These are phyloP conservation scores for Ammodytes marinus DNA, from an alignment of 2,113 vertebrate species.

Conservation along the genomic window DNA sequence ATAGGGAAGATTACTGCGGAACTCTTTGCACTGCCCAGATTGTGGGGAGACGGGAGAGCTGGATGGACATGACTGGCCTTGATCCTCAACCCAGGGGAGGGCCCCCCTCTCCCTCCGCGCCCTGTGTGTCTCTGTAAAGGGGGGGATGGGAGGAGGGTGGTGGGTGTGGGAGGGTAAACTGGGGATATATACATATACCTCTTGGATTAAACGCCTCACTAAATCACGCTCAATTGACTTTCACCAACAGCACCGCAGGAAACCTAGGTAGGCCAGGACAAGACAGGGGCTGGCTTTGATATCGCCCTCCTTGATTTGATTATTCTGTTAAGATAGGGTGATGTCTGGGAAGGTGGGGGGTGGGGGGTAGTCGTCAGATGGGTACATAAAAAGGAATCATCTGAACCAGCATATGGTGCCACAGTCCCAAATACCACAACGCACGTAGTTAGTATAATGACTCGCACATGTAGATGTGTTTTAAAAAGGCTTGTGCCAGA, in stretches of 20 bases:
- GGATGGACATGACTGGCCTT: constrained; percentile 80
- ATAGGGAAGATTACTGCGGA: constrained; percentile 88
- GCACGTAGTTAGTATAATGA: constrained; percentile 54
- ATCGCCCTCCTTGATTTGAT: constrained; percentile 41
- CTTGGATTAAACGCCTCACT: constrained; percentile 79
- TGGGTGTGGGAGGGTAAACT: constrained; percentile 82
- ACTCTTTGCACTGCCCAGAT: constrained; percentile 90
- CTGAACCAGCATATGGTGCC: constrained; percentile 74
- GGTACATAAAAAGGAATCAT: constrained; percentile 67
- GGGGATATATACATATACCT: constrained; percentile 82
- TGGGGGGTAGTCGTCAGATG: constrained; percentile 29
- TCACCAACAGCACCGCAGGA: constrained; percentile 70
- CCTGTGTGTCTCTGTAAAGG: constrained; percentile 82
- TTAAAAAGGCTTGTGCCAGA: constrained; percentile 52
- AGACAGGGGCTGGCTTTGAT: constrained; percentile 41
- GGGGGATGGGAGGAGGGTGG: constrained; percentile 81
- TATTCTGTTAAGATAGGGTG: constrained; percentile 49
- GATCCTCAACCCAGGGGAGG: constrained; percentile 70
- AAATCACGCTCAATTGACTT: constrained; percentile 78
- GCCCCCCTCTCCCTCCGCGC: constrained; percentile 70
- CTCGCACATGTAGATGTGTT: constrained; percentile 49
- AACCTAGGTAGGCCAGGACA: constrained; percentile 51
- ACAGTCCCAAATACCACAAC: constrained; percentile 66
- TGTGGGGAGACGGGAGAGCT: constrained; percentile 83
- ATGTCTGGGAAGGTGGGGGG: constrained; percentile 50